Evolutionary conservation across 1,140 invertebrate species (phyloP), one percentile per base, ranked within the genome.

Genomic region (Onthophagus taurus): DNA sequence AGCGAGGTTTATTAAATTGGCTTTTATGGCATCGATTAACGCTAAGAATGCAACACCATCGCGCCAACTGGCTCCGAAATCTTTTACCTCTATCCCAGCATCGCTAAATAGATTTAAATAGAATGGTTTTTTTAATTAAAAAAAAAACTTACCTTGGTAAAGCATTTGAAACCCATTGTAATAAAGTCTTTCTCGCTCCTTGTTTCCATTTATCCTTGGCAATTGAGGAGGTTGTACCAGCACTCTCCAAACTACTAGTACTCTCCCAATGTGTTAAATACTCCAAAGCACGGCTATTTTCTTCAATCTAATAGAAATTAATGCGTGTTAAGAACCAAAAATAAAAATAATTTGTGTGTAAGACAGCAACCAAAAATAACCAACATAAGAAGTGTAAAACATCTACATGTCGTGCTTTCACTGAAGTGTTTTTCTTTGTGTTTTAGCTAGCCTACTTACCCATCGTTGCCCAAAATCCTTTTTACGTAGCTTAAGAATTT

Each of bases 21-120:
- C 90, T 59, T 89, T 87, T 53, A 98, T 95, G 11, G 88, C 84
- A 67, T 97, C 90, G 36, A 99, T 89, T 36, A 99, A 84, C 2
- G 91, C 92, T 18, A 97, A 74, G 72, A 99, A 98, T 11, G 94
- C 94, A 54, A 89, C 76, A 45, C 96, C 96, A 67, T 98, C 94
- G 54, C 93, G 76, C 96, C 96, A 99, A 63, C 89, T 92, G 49
- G 83, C 78, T 19, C 94, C 94, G 69, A 99, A 98, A 70, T 99
- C 92, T 65, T 78, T 83, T 3, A 98, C 84, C 67, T 86, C 74
- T 36, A 97, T 81, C 47, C 87, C 88, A 58, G 80, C 80, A 58
- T 89, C 81, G 64, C 88, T 94, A 61, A 13, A 42, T n/a, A n/a
- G n/a, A n/a, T n/a, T n/a, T n/a, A n/a, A n/a, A n/a, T n/a, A n/a